Evolutionary conservation across 1,140 invertebrate genomes (phyloP), one percentile per base, ranked within the genome.

Genomic region (Chlorops oryzae): DNA sequence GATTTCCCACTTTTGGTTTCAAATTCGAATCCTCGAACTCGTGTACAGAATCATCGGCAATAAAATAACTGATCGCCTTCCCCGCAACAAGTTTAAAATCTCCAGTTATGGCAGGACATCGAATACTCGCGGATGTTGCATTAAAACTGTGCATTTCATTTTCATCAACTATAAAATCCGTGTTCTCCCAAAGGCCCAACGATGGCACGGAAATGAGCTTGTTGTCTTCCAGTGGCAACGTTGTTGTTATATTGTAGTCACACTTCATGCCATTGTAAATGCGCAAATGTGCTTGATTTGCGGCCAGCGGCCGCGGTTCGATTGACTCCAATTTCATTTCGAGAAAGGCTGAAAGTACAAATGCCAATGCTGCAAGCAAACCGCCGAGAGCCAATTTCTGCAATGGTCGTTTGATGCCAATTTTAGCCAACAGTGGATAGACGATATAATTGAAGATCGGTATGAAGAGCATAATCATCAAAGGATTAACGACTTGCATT

Each of bases 401-500:
- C 21, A 95, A 65, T 0, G 88, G 87, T 2, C 69, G 44, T 5
- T 45, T 41, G 9, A 64, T 75, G 66, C 74, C 63, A 22, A 77
- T 54, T 51, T 77, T 79, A 0, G 56, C 60, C 15, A 83, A 60
- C 2, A 77, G 0, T 1, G 82, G 82, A 69, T 90, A 92, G n/a
- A 91, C 54, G 2, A 75, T 23, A 32, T 61, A 81, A 58, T 96
- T 87, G 65, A 94, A 93, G 0, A 96, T 40, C 1, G 94, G 92
- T 58, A 97, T 93, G 34, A 96, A 81, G 2, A 83, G 62, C 1
- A 98, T 64, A 39, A 96, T 91, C 4, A 94, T 73, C 1, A 96
- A 63, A 0, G 93, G 89, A 69, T 93, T 94, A 2, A 94, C 63
- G 0, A 90, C 86, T 74, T 91, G 88, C 79, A 96, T 86, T 71